phyloP scores from a whole-genome alignment of 1,140 invertebrate species.

The Nautilus pompilius region DNA sequence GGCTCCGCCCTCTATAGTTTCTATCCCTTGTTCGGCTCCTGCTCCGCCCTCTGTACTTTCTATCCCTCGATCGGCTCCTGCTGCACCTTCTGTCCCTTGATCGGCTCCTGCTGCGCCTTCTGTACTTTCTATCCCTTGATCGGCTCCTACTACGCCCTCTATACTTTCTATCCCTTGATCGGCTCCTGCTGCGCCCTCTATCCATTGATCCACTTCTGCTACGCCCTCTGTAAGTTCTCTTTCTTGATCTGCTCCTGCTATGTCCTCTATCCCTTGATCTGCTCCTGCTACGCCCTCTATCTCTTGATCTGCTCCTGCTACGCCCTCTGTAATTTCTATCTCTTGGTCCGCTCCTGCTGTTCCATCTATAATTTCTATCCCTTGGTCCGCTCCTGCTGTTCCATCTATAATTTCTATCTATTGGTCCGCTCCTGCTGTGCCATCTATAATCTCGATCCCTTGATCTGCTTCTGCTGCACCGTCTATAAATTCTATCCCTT shows the following conservation, averaged over 20 bases:
- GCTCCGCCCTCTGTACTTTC: neutral
- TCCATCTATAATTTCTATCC: neutral
- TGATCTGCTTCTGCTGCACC: neutral
- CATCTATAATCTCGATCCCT: neutral
- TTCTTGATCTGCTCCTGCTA: constrained; percentile 1
- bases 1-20: too few species aligned
- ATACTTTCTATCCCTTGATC: neutral
- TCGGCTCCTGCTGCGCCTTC: neutral
- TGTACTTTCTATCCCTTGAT: neutral
- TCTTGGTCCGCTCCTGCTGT: neutral
- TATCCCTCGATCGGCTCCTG: neutral
- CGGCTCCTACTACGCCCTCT: neutral
- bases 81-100: neutral
- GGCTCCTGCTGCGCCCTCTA: neutral
- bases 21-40: neutral
- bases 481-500: neutral
- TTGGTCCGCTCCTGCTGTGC: neutral
- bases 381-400: neutral
- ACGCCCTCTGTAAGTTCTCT: neutral
- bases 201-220: neutral
- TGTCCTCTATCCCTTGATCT: constrained; percentile 1
- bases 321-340: neutral
- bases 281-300: constrained; percentile 1
- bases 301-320: constrained; percentile 1
- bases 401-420: neutral